A percentile compares a stretch with the other conserved stretches of the same genome.
phyloP scores from a whole-genome alignment of 2,797 vertebrate genomes.

The Sandelia bainsii region DNA sequence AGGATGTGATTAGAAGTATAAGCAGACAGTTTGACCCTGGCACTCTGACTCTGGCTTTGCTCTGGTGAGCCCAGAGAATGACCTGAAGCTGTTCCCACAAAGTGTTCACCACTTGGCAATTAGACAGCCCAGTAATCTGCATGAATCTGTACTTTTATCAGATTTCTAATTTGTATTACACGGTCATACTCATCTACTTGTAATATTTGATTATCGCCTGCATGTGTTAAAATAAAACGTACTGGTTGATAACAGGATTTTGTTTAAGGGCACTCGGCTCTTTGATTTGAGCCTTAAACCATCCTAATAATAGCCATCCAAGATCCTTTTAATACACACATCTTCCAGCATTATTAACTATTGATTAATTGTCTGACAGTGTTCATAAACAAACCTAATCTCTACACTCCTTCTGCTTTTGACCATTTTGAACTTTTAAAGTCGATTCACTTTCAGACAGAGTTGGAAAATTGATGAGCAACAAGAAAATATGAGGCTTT shows the following conservation, averaged over 20 bases:
- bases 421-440: conserved; percentile 13
- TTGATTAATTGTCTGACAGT: neutral
- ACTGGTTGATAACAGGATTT: conserved; percentile 41
- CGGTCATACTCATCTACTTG: neutral
- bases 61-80: conserved; percentile 71
- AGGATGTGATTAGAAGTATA: conserved; percentile 45
- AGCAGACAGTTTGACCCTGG: conserved; percentile 71
- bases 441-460: neutral
- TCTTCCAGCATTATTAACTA: neutral
- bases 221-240: neutral
- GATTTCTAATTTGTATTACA: conserved; percentile 3
- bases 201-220: conserved; percentile 11
- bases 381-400: neutral
- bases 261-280: conserved; percentile 53
- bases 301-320: neutral
- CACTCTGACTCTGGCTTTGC: conserved; percentile 63
- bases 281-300: conserved; percentile 12
- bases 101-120: conserved; percentile 54
- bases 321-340: conserved; percentile 2
- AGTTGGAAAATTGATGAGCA: neutral
- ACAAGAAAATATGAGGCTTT: neutral
- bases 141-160: conserved; percentile 45
- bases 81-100: conserved; percentile 63
- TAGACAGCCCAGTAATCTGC: conserved; percentile 36
- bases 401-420: neutral